Evolutionary conservation across 2,888 invertebrate genomes (phyloP).

Genomic region (Xylota sylvarum): DNA sequence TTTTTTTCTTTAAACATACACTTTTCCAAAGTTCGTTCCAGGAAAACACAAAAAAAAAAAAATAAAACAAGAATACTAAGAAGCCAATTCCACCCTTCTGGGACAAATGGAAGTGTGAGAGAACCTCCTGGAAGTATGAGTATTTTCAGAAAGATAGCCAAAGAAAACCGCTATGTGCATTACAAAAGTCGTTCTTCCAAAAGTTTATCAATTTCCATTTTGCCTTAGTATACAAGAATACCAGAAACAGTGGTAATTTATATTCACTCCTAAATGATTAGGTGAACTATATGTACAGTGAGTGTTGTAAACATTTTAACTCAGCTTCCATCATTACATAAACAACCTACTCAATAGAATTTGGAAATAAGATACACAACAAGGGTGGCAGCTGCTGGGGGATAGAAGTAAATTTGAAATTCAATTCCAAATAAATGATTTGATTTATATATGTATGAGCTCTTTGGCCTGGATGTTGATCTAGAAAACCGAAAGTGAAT

Average conservation of each 20-base stretch:
- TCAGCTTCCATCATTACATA: conserved; percentile 4
- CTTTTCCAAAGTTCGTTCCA: too few species aligned
- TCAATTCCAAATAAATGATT: conserved; percentile 22
- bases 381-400: neutral
- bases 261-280: conserved; percentile 7
- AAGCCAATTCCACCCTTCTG: neutral
- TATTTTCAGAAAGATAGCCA: neutral
- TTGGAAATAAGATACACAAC: neutral
- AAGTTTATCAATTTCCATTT: neutral
- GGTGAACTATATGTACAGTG: neutral
- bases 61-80: too few species aligned
- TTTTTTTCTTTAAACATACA: too few species aligned
- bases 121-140: neutral
- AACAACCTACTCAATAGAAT: neutral
- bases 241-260: neutral
- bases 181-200: neutral
- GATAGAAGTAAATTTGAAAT: conserved; percentile 16
- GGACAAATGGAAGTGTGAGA: neutral
- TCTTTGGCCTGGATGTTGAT: conserved; percentile 12
- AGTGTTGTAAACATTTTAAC: conserved; percentile 6
- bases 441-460: conserved; percentile 13
- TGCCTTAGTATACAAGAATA: neutral
- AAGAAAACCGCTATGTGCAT: neutral
- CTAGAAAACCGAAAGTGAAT: conserved; percentile 8
- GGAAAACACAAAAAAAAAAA: too few species aligned